These are phyloP conservation scores for Dicrostonyx torquatus DNA, from an alignment of 2,797 vertebrate genomes.

Conservation along the genomic window DNA sequence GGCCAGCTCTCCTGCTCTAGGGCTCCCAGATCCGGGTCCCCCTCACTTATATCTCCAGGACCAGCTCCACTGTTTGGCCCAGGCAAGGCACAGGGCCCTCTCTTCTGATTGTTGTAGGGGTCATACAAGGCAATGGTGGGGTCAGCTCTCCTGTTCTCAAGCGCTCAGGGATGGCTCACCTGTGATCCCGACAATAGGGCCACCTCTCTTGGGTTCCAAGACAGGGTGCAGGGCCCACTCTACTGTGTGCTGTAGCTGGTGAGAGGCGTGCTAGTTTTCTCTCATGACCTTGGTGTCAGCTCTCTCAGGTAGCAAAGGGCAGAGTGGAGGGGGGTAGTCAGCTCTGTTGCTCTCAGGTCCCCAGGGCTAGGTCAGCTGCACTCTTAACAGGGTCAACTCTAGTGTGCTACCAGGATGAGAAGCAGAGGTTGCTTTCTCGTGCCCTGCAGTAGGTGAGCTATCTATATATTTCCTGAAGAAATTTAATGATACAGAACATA, in stretches of 20 bases:
- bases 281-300: background rate
- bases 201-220: background rate
- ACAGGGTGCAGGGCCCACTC: background rate
- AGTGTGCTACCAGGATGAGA: background rate
- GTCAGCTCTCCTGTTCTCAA: background rate
- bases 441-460: background rate
- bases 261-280: background rate
- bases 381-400: background rate
- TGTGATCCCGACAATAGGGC: background rate
- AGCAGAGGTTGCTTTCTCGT: background rate
- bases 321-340: background rate
- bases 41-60: background rate
- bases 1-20: background rate
- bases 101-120: background rate
- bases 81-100: background rate
- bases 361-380: background rate
- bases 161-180: background rate
- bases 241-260: background rate
- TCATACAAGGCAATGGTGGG: background rate
- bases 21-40: background rate
- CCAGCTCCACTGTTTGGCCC: background rate
- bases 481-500: conserved; percentile 31
- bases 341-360: background rate
- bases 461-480: background rate
- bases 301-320: background rate